Evolutionary conservation across 2,113 vertebrate species (phyloP).

Genomic region (Grammomys dolichurus): DNA sequence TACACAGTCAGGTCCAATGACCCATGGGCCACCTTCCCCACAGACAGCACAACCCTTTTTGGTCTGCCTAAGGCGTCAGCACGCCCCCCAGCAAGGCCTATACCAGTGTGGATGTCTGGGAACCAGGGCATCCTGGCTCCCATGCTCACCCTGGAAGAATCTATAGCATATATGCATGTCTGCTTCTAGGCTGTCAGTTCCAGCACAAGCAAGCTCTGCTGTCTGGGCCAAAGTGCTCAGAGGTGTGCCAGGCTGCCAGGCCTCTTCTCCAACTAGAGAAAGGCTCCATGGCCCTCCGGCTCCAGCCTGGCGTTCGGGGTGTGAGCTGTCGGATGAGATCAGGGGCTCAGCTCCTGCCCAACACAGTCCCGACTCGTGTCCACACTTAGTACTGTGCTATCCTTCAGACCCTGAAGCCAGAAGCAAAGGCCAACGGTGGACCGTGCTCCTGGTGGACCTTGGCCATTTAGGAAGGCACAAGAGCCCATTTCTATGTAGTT

Average conservation of each 20-base stretch:
- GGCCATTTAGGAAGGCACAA: not conserved
- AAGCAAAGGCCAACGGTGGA: not conserved
- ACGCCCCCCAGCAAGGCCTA: not conserved
- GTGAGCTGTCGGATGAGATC: not conserved
- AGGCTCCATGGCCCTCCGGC: not conserved
- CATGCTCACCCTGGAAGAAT: too few relatives aligned
- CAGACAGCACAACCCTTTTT: not conserved
- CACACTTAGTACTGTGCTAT: not conserved
- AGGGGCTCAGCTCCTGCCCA: not conserved
- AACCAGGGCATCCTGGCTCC: rapidly evolving
- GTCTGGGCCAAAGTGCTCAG: not conserved
- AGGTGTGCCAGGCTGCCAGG: not conserved
- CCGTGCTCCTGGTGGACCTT: rapidly evolving
- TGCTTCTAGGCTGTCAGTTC: not conserved
- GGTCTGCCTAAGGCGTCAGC: not conserved
- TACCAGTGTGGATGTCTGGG: rapidly evolving
- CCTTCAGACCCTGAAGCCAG: not conserved
- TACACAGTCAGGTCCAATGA: not conserved
- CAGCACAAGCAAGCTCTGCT: not conserved
- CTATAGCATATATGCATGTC: not conserved
- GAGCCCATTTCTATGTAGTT: not conserved
- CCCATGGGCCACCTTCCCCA: not conserved
- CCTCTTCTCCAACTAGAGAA: not conserved
- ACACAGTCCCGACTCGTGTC: not conserved
- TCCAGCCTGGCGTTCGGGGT: not conserved